Evolutionary conservation across 1,140 invertebrate genomes (phyloP).

Genomic region (Apis florea): DNA sequence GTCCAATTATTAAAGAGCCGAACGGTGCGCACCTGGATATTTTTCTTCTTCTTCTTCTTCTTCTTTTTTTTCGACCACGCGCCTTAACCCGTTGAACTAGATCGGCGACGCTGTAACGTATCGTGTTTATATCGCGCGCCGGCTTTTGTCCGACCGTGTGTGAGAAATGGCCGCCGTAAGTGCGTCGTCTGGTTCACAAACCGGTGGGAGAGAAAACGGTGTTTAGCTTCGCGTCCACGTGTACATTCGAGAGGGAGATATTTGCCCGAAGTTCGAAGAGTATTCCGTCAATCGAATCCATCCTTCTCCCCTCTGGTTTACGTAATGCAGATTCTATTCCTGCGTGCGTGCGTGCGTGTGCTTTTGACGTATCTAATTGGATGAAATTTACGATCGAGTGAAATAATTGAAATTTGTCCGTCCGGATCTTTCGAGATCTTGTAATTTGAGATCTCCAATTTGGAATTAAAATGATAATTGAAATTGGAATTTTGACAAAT

Average conservation of each 20-base stretch:
- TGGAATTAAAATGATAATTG: too few relatives aligned
- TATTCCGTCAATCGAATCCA: constrained; percentile 22
- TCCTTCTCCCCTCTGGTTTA: constrained; percentile 46
- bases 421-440: too few relatives aligned
- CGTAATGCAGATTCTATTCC: constrained; percentile 29
- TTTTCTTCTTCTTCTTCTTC: background rate
- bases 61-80: background rate
- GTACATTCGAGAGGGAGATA: background rate
- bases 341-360: background rate
- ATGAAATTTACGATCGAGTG: too few relatives aligned
- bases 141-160: constrained; percentile 54
- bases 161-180: constrained; percentile 52
- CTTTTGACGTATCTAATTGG: background rate
- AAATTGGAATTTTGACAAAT: too few relatives aligned
- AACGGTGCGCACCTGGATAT: background rate
- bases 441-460: too few relatives aligned
- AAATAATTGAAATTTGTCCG: too few relatives aligned
- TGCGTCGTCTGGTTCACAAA: constrained; percentile 47
- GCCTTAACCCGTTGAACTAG: constrained; percentile 18
- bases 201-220: constrained; percentile 7
- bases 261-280: constrained; percentile 30
- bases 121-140: background rate
- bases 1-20: constrained; percentile 45
- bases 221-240: background rate
- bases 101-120: constrained; percentile 35